Percentiles rank a stretch among this genome's conserved stretches.
Evolutionary conservation across 2,888 invertebrate genomes (phyloP).

Genomic region (Caenorhabditis drosophilae): DNA sequence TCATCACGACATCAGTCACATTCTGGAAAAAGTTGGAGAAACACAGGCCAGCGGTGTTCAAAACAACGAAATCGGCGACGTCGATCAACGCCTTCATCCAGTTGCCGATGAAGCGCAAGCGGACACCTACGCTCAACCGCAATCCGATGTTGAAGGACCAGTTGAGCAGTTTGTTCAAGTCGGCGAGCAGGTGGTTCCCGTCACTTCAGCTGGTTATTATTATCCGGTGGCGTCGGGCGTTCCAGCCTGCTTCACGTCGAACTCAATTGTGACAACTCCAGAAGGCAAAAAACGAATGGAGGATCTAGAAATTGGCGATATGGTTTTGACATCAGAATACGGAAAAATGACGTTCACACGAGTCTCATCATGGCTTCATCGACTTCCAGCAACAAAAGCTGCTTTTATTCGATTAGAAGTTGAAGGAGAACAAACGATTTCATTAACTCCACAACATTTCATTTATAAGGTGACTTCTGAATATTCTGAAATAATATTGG

Average conservation of each 20-base stretch:
- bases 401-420: conserved; percentile 52
- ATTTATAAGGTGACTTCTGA: conserved; percentile 46
- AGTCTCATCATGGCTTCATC: conserved; percentile 54
- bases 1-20: conserved; percentile 54
- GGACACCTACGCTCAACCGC: conserved; percentile 22
- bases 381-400: conserved; percentile 52
- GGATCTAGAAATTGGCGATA: conserved; percentile 53
- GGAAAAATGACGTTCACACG: conserved; percentile 53
- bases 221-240: conserved; percentile 60
- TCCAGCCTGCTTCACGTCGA: conserved; percentile 59
- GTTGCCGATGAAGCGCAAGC: conserved; percentile 9
- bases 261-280: conserved; percentile 42
- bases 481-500: background rate
- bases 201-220: conserved; percentile 61
- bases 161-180: conserved; percentile 49
- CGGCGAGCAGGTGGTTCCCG: conserved; percentile 62
- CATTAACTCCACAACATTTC: conserved; percentile 61
- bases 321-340: conserved; percentile 49
- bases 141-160: conserved; percentile 10
- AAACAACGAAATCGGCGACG: conserved; percentile 25
- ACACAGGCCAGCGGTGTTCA: conserved; percentile 34
- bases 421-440: conserved; percentile 34
- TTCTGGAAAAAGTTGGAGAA: conserved; percentile 60
- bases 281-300: conserved; percentile 49
- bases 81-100: conserved; percentile 3